phyloP scores from a whole-genome alignment of 2,113 vertebrate species.

The Probosciger aterrimus region DNA sequence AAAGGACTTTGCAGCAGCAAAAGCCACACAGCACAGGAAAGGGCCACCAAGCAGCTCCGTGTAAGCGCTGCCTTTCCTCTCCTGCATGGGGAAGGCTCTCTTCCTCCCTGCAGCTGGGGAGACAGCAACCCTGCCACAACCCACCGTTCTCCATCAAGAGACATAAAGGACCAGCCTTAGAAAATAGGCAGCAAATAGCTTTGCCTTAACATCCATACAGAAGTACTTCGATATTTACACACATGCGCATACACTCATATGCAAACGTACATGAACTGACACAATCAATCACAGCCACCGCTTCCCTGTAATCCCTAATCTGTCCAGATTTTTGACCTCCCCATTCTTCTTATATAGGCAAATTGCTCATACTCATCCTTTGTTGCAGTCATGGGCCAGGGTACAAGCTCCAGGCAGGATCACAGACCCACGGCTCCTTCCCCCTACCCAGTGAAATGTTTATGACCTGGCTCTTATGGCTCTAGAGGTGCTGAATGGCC shows the following conservation, averaged over 20 bases:
- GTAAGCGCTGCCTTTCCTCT: neutral
- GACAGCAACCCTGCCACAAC: neutral
- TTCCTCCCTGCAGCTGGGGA: no score
- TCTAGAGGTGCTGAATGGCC: slow-evolving; percentile 66
- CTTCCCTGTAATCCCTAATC: neutral
- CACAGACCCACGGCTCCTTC: slow-evolving; percentile 9
- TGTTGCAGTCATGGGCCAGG: neutral
- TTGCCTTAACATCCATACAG: fast-evolving
- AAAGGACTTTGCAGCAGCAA: neutral
- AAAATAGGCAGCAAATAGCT: neutral
- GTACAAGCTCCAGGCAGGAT: neutral
- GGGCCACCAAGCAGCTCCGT: fast-evolving
- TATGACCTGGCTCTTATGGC: slow-evolving; percentile 61
- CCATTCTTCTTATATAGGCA: neutral
- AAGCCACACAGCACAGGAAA: neutral
- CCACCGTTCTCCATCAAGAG: neutral
- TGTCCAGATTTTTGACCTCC: neutral
- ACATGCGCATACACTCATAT: fast-evolving
- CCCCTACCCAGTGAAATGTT: slow-evolving; percentile 43
- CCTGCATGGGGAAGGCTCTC: neutral
- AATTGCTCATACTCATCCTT: neutral
- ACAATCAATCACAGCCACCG: neutral
- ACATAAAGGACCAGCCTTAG: neutral
- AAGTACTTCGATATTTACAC: neutral
- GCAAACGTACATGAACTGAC: neutral